Percentiles rank a stretch among this genome's conserved stretches.
Conservation (phyloP, 2,113 vertebrate species). For the Leucopsar rothschildi region DNA sequence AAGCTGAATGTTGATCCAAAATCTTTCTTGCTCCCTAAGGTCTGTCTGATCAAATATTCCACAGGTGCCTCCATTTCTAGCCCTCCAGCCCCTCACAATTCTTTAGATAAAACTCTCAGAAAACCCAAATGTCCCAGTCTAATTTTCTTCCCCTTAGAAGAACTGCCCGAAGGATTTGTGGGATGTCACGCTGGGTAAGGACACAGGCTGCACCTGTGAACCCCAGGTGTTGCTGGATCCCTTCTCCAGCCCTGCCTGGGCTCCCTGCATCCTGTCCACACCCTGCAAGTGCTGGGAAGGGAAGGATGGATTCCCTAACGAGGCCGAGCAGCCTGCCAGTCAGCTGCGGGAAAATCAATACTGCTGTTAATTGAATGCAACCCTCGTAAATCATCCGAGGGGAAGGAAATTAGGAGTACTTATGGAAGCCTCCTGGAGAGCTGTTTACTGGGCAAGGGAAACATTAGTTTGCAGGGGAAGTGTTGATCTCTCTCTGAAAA, state of each 20-base stretch:
- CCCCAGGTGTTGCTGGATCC: not conserved
- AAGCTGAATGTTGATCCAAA: not conserved
- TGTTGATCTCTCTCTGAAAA: not conserved
- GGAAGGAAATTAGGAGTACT: slow-evolving; percentile 14
- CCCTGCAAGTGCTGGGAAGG: not conserved
- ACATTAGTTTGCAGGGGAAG: not conserved
- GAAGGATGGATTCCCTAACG: not conserved
- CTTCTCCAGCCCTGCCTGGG: not conserved
- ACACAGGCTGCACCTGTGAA: not conserved
- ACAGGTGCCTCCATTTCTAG: not conserved
- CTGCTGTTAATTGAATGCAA: slow-evolving; percentile 53
- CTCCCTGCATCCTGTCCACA: not conserved
- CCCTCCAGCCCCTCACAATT: not conserved
- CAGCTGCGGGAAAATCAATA: slow-evolving; percentile 56
- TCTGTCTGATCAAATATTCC: not conserved
- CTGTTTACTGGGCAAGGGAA: not conserved
- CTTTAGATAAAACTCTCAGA: not conserved
- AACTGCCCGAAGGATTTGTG: not conserved
- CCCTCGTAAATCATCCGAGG: slow-evolving; percentile 45
- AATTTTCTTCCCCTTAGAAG: not conserved
- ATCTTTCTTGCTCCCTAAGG: not conserved
- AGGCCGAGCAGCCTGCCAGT: slow-evolving; percentile 24
- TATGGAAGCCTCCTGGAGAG: not conserved
- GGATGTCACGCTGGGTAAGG: not conserved
- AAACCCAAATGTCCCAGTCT: not conserved